Base-by-base conservation (phyloP, 2,113 vertebrate species). In the Zosterops hypoxanthus region DNA sequence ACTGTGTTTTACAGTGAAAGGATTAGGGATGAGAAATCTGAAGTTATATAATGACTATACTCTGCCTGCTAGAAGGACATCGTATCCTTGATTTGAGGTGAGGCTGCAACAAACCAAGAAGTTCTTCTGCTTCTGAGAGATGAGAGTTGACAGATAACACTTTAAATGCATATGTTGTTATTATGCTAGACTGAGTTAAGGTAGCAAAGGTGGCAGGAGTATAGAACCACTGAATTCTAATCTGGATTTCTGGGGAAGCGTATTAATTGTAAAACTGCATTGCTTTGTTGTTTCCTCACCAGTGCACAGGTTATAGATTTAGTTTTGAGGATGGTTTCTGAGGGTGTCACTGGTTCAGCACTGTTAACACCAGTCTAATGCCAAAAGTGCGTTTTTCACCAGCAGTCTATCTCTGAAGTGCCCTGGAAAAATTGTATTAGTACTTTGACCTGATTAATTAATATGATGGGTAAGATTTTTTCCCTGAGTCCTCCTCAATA, bases 101-200 rank as follows among this genome's bases (percentile, higher is more conserved):
- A 89, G 41, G 70, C 61, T 87, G 61, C 57, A 79, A 42, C 50
- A 85, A 91, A 50, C 78, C 53, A 72, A 49, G 18, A 26, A 59
- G 47, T 59, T 75, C 33, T 70, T 84, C 55, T 9, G 36, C 39
- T 73, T 59, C 36, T 61, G 33, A 61, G 75, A 66, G 82, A 92
- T 73, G 75, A 6, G 52, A 92, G 63, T 8, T 93, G 92, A 93
- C 92, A 95, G 85, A 73, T 59, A 69, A 55, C 33, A 66, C 68
- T 94, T 93, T 50, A 94, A 93, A 96, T 95, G 87, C 85, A 85
- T 90, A 90, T 66, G 71, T 26, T 93, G 63, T 90, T 77, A 70
- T 59, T 91, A 91, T 0, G 4, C 64, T 83, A 77, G 59, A n/a
- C 29, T 78, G 90, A 80, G 33, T 73, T 77, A 91, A 77, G 85